These are phyloP conservation scores for Porites lobata DNA, from an alignment of 92 coral and sea anemone genomes.

Conservation along the genomic window DNA sequence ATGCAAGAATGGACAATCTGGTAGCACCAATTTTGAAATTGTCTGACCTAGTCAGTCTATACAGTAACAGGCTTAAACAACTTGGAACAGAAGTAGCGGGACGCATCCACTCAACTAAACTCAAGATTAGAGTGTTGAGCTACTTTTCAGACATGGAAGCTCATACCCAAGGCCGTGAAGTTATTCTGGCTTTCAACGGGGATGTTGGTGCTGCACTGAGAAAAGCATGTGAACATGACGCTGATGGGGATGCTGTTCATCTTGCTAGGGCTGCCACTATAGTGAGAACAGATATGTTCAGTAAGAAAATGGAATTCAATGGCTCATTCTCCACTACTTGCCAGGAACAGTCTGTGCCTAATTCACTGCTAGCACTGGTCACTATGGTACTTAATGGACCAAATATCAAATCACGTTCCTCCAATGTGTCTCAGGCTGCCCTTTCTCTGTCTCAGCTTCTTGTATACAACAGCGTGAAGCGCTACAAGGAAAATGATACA, in stretches of 20 bases:
- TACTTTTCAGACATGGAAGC: constrained; percentile 47
- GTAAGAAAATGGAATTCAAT: constrained; percentile 28
- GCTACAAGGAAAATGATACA: constrained; percentile 6
- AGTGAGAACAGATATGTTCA: constrained; percentile 64
- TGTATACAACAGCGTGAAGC: constrained; percentile 31
- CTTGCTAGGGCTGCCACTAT: constrained; percentile 74
- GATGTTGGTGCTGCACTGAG: constrained; percentile 43
- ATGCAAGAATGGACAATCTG: constrained; percentile 10
- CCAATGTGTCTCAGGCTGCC: constrained; percentile 31
- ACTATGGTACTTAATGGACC: constrained; percentile 75
- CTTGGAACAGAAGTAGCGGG: constrained; percentile 17
- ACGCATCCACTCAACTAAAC: constrained; percentile 37
- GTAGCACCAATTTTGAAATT: constrained; percentile 40
- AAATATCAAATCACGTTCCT: constrained; percentile 30
- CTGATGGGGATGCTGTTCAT: constrained; percentile 67
- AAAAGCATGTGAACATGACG: constrained; percentile 27
- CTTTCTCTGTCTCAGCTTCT: constrained; percentile 41
- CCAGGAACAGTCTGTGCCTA: constrained; percentile 70
- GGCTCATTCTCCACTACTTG: constrained; percentile 57
- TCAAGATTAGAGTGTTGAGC: constrained; percentile 60
- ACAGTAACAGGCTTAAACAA: constrained; percentile 52
- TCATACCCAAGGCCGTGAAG: constrained; percentile 48
- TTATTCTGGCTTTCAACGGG: constrained; percentile 29
- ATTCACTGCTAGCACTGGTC: constrained; percentile 61
- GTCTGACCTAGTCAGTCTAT: constrained; percentile 54